Evolutionary conservation across 2,113 vertebrate species (phyloP), one percentile per base, ranked within the genome.

Genomic region (Rafetus swinhoei): DNA sequence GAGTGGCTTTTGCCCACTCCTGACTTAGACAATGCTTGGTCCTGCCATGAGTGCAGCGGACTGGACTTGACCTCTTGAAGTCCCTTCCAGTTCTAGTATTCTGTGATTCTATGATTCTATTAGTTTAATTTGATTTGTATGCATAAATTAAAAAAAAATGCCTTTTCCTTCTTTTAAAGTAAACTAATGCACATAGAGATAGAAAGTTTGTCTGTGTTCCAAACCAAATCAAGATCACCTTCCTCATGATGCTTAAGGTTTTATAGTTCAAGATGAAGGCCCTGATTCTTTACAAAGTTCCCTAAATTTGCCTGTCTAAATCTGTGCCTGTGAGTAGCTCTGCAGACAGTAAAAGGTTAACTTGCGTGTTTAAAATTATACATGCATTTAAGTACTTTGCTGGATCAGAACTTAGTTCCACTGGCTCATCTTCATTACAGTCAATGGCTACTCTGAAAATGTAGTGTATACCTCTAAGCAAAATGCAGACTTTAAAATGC

Each of bases 91-190:
- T 45, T 45, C 45, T 45, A 45, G 45, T 45, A 45, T 45, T 45
- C 45, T 45, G 45, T 45, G 45, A 45, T 45, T 45, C 45, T 45
- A 45, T 45, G 45, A 45, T 45, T 45, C 45, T 96, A 95, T 97
- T 97, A 97, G 96, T 97, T 97, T 97, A 89, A 82, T 96, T 95
- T 93, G 69, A 65, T 95, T 94, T 90, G 92, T 94, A 97, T 90
- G 79, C 88, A 95, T 1, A 15, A 88, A 79, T 97, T 97, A 88
- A 79, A 96, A 97, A 97, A 96, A 96, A 94, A 92, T 24, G 92
- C 81, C 79, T 93, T 96, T 84, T 60, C 27, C 81, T 95, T 86
- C 95, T 72, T 95, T 85, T 76, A 95, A 53, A 93, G 94, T 89
- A 97, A 97, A 92, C 92, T 95, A 84, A 87, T 94, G 84, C 89